Conservation (phyloP, 2,113 vertebrate species). For the Alouatta palliata region DNA sequence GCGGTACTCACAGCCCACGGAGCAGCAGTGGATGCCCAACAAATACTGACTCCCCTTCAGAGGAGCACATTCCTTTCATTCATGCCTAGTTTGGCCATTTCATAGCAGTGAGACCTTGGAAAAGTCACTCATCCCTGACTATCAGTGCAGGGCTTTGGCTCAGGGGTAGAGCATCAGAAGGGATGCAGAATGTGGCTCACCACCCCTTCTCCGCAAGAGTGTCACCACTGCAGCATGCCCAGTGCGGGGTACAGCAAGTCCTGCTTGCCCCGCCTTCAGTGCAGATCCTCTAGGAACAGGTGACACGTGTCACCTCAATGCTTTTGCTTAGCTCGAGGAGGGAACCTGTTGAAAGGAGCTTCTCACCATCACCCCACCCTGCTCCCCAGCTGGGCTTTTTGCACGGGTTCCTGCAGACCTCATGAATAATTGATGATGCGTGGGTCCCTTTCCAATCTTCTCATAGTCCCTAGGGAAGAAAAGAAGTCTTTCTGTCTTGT, state of each 20-base stretch:
- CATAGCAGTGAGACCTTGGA: background rate
- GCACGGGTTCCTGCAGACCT: background rate
- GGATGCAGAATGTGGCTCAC: background rate
- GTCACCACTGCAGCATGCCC: accelerated
- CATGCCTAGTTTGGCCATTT: background rate
- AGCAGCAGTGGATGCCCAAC: background rate
- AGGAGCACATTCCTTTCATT: background rate
- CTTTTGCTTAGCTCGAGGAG: background rate
- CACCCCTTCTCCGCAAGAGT: accelerated
- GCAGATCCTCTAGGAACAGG: background rate
- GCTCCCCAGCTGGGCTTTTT: background rate
- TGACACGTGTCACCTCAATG: background rate
- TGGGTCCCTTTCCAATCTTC: background rate
- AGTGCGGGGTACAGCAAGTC: background rate
- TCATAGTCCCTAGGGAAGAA: background rate
- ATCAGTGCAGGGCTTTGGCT: background rate
- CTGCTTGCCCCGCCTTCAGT: accelerated
- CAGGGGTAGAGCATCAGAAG: no score
- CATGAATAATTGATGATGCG: background rate
- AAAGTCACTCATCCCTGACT: background rate
- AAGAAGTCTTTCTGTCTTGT: slow-evolving; percentile 6
- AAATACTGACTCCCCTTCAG: background rate
- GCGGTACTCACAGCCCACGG: background rate
- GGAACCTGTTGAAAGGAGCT: background rate
- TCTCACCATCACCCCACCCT: background rate